Conservation (phyloP, 2,113 vertebrate species). For the Plecturocebus donacophilus region DNA sequence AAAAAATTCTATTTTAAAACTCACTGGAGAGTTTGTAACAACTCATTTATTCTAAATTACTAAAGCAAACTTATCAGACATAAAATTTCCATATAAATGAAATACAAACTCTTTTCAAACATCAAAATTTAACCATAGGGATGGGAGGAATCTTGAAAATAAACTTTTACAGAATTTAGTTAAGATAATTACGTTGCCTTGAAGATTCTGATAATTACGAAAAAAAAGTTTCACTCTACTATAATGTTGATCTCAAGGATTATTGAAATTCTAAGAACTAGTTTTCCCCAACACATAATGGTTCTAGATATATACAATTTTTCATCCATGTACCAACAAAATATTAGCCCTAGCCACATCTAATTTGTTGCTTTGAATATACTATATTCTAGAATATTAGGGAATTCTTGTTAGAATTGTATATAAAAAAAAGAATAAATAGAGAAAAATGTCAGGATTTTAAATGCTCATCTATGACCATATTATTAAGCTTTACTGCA, state of each 20-base stretch:
- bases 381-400: neutral
- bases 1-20: constrained; percentile 17
- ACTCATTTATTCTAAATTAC: constrained; percentile 2
- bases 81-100: constrained; percentile 13
- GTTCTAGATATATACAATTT: neutral
- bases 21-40: neutral
- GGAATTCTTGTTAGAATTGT: neutral
- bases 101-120: neutral
- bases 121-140: neutral
- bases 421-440: neutral
- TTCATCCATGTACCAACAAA: neutral
- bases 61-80: constrained; percentile 33
- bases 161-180: neutral
- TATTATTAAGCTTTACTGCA: neutral
- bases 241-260: neutral
- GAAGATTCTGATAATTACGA: neutral
- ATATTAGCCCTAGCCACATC: neutral
- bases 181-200: neutral
- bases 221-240: neutral
- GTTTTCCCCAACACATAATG: neutral
- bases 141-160: neutral
- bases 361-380: neutral
- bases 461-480: neutral
- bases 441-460: neutral
- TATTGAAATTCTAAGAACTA: neutral